Base-by-base conservation (phyloP, 2,113 vertebrate genomes). In the Catagonus wagneri region DNA sequence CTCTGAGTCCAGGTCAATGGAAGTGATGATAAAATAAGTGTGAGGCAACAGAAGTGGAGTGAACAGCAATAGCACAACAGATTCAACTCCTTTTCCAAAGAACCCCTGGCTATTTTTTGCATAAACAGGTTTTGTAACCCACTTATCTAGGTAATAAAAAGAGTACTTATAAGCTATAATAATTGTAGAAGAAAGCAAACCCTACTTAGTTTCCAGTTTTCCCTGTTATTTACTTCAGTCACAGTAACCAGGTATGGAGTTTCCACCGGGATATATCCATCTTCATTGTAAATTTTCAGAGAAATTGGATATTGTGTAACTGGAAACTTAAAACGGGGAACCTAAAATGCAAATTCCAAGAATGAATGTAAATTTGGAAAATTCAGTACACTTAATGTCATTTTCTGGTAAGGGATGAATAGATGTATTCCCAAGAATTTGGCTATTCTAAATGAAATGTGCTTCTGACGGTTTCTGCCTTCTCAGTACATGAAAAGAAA, bases 261-360 rank as follows among this genome's bases (percentile, higher is more conserved):
- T 36, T 92, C 32, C 66, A 97, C 39, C 8, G 96, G 89, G 10
- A 69, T 3, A 25, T 0, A 20, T 52, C 56, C 71, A 1, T 83
- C 2, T 22, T 92, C 79, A 61, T 19, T 52, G 32, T 12, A 11
- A 87, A 98, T 90, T 68, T 94, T 16, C 97, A 98, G 63, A 60
- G 75, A 44, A 83, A 98, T 6, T 39, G 95, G 96, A 79, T 97
- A 98, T 2, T 96, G 90, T 56, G 6, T 58, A 65, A 98, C 85
- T 22, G 97, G 97, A 96, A 96, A 98, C 69, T 96, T 95, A 92
- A 94, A 98, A 74, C 97, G 97, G 90, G 90, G 93, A 94, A 98
- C 97, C 97, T 98, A 68, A 94, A 96, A 96, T n/a, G 54, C 54
- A 96, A 97, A 96, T 94, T 74, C n/a, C 61, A 83, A 88, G 16